Evolutionary conservation across 2,888 invertebrate species (phyloP), one percentile per base, ranked within the genome.

Genomic region (Brachypalpus laphriformis): DNA sequence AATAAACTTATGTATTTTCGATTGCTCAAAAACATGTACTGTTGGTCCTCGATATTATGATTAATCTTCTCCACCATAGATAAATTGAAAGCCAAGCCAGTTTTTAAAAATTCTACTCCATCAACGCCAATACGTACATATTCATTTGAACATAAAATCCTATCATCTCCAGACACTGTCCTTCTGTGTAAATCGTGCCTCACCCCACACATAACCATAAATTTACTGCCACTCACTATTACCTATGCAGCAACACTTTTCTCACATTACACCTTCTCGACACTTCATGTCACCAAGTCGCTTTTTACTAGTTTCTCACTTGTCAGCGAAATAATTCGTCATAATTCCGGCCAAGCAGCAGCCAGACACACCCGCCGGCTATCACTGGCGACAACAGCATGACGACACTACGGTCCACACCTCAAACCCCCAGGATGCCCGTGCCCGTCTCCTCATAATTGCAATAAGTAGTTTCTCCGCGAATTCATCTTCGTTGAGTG

Each of bases 311-410:
- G 81, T 65, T 85, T 81, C 81, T 8, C 75, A 85, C 85, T 49
- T 85, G 81, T 85, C 85, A 85, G 71, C 61, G 22, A 45, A 70
- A 59, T 81, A 85, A 85, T 85, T 85, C 85, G 71, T 85, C 70
- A 85, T 85, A 85, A 85, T 85, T 85, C 40, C 59, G 71, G 20
- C 31, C 57, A 3, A 56, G 54, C 31, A 56, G 31, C 45, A 37
- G 6, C 45, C 56, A 37, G 80, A 75, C 83, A 75, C 81, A 80
- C 80, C 85, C 75, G 49, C 47, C 75, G 49, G 85, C 81, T 71
- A 81, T 65, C 40, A 59, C 71, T 45, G 80, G 85, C 80, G 85
- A 75, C 82, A 78, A 25, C 63, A 20, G 68, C 57, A 45, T 68
- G 56, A 71, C 57, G 70, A 40, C 34, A 49, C 37, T 28, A 34